Percentiles rank a stretch among this genome's conserved stretches.
These are phyloP conservation scores for Gymnosoma rotundatum DNA, from an alignment of 2,888 invertebrate genomes.

Conservation along the genomic window DNA sequence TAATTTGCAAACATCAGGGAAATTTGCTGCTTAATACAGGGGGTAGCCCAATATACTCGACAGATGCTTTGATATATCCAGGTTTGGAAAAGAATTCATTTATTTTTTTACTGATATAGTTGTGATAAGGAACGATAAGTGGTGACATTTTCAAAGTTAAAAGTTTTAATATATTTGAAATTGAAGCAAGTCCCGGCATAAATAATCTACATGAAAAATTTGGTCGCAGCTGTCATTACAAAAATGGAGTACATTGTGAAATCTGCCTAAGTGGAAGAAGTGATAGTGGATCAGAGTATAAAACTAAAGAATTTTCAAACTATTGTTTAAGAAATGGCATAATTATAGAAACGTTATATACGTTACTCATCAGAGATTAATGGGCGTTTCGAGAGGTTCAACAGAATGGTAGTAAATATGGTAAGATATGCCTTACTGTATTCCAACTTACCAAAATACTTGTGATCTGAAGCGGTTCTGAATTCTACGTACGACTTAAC, in stretches of 20 bases:
- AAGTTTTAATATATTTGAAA: slow-evolving; percentile 10
- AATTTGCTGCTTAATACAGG: slow-evolving; percentile 3
- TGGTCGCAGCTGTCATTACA: slow-evolving; percentile 1
- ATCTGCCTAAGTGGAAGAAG: neutral
- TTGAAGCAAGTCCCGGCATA: slow-evolving; percentile 14
- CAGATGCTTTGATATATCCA: slow-evolving; percentile 13
- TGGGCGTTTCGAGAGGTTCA: slow-evolving; percentile 26
- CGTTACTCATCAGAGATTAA: slow-evolving; percentile 28
- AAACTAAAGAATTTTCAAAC: neutral
- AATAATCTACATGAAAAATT: slow-evolving; percentile 12
- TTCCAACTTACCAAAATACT: slow-evolving; percentile 6
- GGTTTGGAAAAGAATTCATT: slow-evolving; percentile 14
- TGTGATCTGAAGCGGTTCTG: too few relatives aligned
- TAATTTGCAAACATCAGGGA: neutral
- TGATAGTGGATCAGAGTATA: too few relatives aligned
- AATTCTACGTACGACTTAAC: too few relatives aligned
- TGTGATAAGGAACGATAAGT: slow-evolving; percentile 11
- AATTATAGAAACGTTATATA: slow-evolving; percentile 3
- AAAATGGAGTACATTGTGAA: neutral
- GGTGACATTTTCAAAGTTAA: slow-evolving; percentile 11
- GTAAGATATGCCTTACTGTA: slow-evolving; percentile 24
- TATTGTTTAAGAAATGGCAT: slow-evolving; percentile 27
- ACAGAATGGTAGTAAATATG: slow-evolving; percentile 20
- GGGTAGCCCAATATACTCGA: slow-evolving; percentile 9
- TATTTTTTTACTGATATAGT: too few relatives aligned